Conservation (phyloP, 1,140 invertebrate genomes). For the Anoplolepis gracilipes region DNA sequence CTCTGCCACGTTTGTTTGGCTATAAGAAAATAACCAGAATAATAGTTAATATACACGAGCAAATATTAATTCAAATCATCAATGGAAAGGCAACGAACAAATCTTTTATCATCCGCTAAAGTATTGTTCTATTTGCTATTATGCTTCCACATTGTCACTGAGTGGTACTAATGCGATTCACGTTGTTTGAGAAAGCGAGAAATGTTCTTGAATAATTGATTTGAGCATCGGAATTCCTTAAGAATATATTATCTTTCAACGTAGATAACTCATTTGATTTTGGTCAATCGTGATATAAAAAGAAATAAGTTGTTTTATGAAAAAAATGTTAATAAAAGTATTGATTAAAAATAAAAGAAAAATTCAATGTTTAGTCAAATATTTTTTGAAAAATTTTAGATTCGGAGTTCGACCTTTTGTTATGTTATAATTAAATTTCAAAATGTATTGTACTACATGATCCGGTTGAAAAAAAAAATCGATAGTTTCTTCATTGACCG, state of each 20-base stretch:
- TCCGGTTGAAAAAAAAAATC: neutral
- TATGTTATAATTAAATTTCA: slow-evolving; percentile 12
- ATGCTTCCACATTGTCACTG: neutral
- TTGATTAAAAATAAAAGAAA: neutral
- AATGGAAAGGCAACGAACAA: slow-evolving; percentile 1
- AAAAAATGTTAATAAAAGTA: neutral
- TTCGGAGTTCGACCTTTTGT: too few species aligned
- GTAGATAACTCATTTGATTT: neutral
- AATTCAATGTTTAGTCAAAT: neutral
- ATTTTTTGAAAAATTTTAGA: neutral
- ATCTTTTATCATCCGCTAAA: neutral
- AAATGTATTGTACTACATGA: neutral
- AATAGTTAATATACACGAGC: neutral
- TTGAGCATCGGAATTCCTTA: neutral
- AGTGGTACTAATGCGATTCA: neutral
- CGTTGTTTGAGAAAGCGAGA: neutral
- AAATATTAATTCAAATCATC: slow-evolving; percentile 26
- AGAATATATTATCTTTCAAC: neutral
- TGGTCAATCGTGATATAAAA: neutral
- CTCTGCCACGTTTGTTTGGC: neutral
- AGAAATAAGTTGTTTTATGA: neutral
- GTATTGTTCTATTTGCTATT: slow-evolving; percentile 31
- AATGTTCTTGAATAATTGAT: slow-evolving; percentile 16
- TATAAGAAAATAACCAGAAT: neutral
- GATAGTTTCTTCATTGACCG: neutral